Percentiles rank a stretch among this genome's conserved stretches.
These are phyloP conservation scores for Himalopsyche anomala DNA, from an alignment of 2,888 invertebrate genomes.

Conservation along the genomic window DNA sequence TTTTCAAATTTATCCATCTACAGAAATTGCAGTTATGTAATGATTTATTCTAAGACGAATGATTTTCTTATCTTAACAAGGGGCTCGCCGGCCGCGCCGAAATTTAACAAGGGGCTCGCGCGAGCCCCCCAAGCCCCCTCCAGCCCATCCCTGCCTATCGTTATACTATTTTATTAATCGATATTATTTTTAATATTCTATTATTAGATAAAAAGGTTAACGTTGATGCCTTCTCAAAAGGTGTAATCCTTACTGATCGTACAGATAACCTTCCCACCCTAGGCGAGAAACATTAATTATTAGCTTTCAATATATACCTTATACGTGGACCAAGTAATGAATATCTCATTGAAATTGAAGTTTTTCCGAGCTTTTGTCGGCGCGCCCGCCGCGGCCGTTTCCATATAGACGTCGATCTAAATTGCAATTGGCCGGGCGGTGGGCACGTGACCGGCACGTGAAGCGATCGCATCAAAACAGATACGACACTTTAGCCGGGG, in stretches of 20 bases:
- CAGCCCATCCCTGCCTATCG: too few relatives aligned
- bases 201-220: too few relatives aligned
- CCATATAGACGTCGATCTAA: constrained; percentile 56
- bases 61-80: too few relatives aligned
- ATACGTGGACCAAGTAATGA: not conserved
- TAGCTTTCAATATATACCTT: not conserved
- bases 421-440: constrained; percentile 59
- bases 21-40: too few relatives aligned
- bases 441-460: constrained; percentile 56
- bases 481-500: constrained; percentile 15
- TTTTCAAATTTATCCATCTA: too few relatives aligned
- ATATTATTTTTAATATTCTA: too few relatives aligned
- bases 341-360: constrained; percentile 29
- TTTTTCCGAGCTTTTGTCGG: constrained; percentile 43
- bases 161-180: too few relatives aligned
- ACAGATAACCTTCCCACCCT: constrained; percentile 32
- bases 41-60: too few relatives aligned
- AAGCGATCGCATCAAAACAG: constrained; percentile 12
- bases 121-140: too few relatives aligned
- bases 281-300: constrained; percentile 39
- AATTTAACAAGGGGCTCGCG: too few relatives aligned
- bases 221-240: not conserved
- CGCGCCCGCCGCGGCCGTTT: constrained; percentile 47
- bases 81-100: too few relatives aligned
- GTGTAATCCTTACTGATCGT: not conserved